phyloP scores from a whole-genome alignment of 2,888 invertebrate genomes.

The Lathronympha strigana region DNA sequence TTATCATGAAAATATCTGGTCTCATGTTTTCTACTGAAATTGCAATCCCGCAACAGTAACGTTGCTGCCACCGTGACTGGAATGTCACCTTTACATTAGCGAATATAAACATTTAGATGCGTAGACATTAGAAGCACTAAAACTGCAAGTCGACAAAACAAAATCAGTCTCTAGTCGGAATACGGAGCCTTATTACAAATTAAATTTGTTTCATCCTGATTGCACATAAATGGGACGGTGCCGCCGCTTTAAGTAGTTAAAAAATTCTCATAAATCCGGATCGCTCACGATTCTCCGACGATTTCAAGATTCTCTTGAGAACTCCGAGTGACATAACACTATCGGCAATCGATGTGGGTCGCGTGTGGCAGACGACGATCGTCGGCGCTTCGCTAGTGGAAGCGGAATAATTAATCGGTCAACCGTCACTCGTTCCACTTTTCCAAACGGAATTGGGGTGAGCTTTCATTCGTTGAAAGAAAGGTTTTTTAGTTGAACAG shows the following conservation, averaged over 20 bases:
- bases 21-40: too few relatives aligned
- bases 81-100: too few relatives aligned
- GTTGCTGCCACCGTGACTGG: too few relatives aligned
- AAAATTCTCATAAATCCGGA: conserved; percentile 40
- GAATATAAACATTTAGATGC: neutral
- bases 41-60: too few relatives aligned
- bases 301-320: conserved; percentile 55
- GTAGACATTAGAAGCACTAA: neutral
- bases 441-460: conserved; percentile 48
- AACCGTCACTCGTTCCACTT: conserved; percentile 67
- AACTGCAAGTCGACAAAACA: neutral
- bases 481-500: conserved; percentile 30
- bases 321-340: conserved; percentile 56
- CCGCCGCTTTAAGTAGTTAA: conserved; percentile 27
- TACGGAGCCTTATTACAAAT: neutral
- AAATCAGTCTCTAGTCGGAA: neutral
- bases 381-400: conserved; percentile 59
- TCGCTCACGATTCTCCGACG: conserved; percentile 53
- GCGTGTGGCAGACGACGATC: conserved; percentile 63
- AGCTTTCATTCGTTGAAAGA: conserved; percentile 24
- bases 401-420: conserved; percentile 79
- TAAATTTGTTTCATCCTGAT: conserved; percentile 19
- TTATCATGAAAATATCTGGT: too few relatives aligned
- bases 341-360: conserved; percentile 70
- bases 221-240: conserved; percentile 17